These are phyloP conservation scores for Drosophila leontia DNA, from an alignment of 1,140 invertebrate species.

Conservation along the genomic window DNA sequence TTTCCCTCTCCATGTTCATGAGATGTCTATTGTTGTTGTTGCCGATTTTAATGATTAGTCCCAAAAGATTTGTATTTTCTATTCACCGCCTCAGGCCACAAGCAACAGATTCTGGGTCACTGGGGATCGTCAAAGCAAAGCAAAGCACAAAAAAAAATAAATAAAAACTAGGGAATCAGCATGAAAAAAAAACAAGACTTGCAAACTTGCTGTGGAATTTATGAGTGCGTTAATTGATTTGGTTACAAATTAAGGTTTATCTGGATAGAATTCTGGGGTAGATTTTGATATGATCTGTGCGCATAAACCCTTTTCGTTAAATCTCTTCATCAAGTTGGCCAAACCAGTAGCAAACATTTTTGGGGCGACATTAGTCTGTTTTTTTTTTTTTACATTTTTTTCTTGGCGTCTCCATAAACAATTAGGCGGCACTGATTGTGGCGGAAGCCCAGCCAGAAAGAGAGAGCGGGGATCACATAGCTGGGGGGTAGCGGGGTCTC, in stretches of 20 bases:
- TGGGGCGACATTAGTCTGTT: constrained; percentile 1
- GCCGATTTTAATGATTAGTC: constrained; percentile 39
- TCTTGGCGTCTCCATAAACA: constrained; percentile 16
- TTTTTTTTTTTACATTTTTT: neutral
- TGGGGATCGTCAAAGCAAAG: constrained; percentile 33
- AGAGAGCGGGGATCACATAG: neutral
- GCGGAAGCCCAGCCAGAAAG: constrained; percentile 8
- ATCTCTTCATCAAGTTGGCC: neutral
- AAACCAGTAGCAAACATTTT: constrained; percentile 9
- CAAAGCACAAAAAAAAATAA: neutral
- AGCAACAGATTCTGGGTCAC: constrained; percentile 49
- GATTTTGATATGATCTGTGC: too few species aligned
- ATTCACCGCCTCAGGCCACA: constrained; percentile 15
- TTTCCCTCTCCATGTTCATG: constrained; percentile 9
- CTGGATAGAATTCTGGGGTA: neutral
- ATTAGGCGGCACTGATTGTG: constrained; percentile 24
- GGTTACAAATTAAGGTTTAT: neutral
- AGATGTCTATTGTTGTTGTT: neutral
- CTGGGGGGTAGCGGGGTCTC: neutral
- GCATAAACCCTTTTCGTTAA: neutral
- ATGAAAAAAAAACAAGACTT: neutral
- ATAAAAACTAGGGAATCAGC: neutral
- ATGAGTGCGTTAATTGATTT: constrained; percentile 16
- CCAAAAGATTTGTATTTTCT: constrained; percentile 36
- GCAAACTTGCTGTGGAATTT: constrained; percentile 23